Conservation (phyloP, 2,797 vertebrate genomes). For the Molothrus aeneus region DNA sequence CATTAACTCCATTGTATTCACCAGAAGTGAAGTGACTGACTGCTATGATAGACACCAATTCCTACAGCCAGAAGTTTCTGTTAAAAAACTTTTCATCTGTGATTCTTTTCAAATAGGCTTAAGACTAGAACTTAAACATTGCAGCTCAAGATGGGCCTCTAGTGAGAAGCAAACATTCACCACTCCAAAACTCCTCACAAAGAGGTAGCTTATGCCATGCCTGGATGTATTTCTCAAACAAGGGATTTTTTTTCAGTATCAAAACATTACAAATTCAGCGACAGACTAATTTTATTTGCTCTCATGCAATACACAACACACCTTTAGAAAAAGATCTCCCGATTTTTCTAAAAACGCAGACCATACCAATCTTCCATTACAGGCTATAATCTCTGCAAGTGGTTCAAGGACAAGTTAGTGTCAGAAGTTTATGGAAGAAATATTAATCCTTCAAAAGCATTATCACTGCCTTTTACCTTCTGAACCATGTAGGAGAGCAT, state of each 20-base stretch:
- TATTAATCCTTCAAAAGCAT: not conserved
- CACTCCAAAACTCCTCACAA: not conserved
- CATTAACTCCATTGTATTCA: fast-evolving
- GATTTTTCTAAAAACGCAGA: not conserved
- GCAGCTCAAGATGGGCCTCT: not conserved
- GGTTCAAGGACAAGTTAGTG: not conserved
- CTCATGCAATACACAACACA: not conserved
- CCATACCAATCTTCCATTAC: not conserved
- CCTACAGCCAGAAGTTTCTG: not conserved
- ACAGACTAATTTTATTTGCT: not conserved
- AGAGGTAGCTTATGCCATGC: not conserved
- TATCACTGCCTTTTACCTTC: not conserved
- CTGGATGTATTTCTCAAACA: not conserved
- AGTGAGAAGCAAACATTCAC: not conserved
- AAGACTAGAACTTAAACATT: not conserved
- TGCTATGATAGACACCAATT: not conserved
- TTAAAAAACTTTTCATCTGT: not conserved
- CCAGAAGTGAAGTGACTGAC: not conserved
- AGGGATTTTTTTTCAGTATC: not conserved
- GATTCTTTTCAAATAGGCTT: not conserved
- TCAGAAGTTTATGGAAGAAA: not conserved
- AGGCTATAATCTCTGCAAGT: fast-evolving
- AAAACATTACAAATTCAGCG: not conserved
- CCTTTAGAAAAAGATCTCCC: not conserved
- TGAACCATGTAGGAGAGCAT: not conserved